These are phyloP conservation scores for Pantherophis vulpinus DNA, from an alignment of 2,797 vertebrate genomes.

Conservation along the genomic window DNA sequence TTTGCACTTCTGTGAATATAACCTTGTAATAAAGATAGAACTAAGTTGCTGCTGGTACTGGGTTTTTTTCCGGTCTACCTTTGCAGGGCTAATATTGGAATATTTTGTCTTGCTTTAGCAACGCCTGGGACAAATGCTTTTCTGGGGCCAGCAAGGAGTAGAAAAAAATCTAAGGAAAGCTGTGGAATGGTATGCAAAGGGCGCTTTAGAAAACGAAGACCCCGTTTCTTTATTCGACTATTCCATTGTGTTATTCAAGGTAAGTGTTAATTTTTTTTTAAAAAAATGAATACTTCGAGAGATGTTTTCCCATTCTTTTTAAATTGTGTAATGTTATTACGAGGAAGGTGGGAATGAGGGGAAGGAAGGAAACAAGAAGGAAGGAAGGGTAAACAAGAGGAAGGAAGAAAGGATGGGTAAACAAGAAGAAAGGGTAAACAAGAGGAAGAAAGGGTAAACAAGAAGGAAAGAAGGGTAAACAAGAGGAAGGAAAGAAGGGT, in stretches of 20 bases:
- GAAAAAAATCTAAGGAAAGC: constrained; percentile 81
- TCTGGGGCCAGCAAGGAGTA: constrained; percentile 88
- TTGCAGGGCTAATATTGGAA: background rate
- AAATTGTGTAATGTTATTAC: background rate
- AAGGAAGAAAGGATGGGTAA: too few species aligned
- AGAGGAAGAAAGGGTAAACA: too few species aligned
- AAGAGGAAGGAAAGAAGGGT: background rate
- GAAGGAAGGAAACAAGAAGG: background rate
- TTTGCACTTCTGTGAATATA: background rate
- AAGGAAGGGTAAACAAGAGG: too few species aligned
- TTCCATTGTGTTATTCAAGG: constrained; percentile 88
- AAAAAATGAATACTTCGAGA: background rate
- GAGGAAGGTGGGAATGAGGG: background rate
- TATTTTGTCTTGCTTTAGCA: constrained; percentile 69
- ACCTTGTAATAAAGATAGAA: background rate
- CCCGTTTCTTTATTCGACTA: constrained; percentile 85
- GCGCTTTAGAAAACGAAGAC: constrained; percentile 84
- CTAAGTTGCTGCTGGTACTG: background rate
- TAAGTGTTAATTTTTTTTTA: constrained; percentile 46
- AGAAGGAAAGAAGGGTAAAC: too few species aligned
- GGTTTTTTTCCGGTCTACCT: background rate
- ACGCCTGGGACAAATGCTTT: constrained; percentile 82
- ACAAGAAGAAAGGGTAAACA: too few species aligned
- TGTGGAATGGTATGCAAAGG: constrained; percentile 83
- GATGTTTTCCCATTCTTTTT: background rate